Percentiles rank a stretch among this genome's conserved stretches.
Evolutionary conservation across 1,140 invertebrate genomes (phyloP).

Genomic region (Elysia chlorotica): DNA sequence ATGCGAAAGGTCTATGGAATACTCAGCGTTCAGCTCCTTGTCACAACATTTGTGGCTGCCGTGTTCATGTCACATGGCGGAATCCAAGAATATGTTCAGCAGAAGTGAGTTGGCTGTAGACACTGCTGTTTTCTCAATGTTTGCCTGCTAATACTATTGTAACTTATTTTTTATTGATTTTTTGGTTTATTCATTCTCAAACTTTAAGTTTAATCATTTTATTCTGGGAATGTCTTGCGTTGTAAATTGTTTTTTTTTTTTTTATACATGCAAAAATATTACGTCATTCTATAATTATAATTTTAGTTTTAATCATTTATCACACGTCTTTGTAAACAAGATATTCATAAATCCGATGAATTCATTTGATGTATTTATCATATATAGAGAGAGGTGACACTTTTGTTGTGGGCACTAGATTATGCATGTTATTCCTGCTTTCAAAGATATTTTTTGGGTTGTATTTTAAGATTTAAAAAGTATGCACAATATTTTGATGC

Average conservation of each 20-base stretch:
- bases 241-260: background rate
- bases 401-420: no score
- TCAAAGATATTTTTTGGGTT: no score
- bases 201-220: background rate
- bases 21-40: conserved; percentile 74
- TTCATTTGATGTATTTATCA: no score
- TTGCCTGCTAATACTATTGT: background rate
- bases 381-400: no score
- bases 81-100: conserved; percentile 72
- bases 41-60: conserved; percentile 72
- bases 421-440: no score
- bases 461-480: background rate
- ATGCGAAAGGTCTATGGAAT: conserved; percentile 85
- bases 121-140: background rate
- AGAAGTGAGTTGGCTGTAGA: conserved; percentile 63
- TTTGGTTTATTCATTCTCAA: background rate
- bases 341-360: no score
- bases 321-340: no score
- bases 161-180: background rate
- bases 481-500: background rate
- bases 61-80: conserved; percentile 70
- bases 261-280: background rate
- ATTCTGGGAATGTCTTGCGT: background rate
- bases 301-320: no score
- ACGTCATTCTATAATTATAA: background rate